Evolutionary conservation across 2,888 invertebrate species (phyloP), one percentile per base, ranked within the genome.

Genomic region (Drosophila paramelanica): DNA sequence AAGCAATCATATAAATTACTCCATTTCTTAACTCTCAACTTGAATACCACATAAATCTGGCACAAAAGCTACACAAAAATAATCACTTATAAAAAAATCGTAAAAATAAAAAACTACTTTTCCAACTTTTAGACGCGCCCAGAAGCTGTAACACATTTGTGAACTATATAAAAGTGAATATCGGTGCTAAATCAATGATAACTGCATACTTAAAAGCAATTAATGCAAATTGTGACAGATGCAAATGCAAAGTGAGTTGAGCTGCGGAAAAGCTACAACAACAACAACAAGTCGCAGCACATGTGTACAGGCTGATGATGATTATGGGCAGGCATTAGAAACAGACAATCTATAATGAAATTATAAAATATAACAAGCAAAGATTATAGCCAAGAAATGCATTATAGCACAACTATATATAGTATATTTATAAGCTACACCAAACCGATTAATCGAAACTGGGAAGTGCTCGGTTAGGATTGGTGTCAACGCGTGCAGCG

Each of bases 101-200:
- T 50, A 50, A 14, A n/a, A 62, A 57, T 50, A 56, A 38, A 7
- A 39, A n/a, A 27, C 13, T 25, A 49, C 25, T 42, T 36, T 36
- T 13, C 13, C 36, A 61, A 69, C 58, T 67, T 67, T 57, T 47
- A 33, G 64, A 43, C 57, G 66, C 68, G 77, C 77, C 77, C 84
- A 69, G 78, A 55, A 77, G 79, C 69, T 49, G 51, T 51, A 68
- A 45, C 50, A 67, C 49, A 61, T 51, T 51, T 53, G 38, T 75
- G 78, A 71, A 83, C 69, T 68, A 56, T 51, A 72, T 57, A 67
- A 33, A 79, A 60, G 56, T 62, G 59, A 25, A 81, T 69, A 86
- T 86, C 78, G 88, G 88, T 88, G 85, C 88, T 86, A 88, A 86
- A 86, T 86, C 85, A 86, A 86, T 86, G 84, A 88, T 88, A 86